Conservation (phyloP, 2,113 vertebrate genomes). For the Mandrillus leucophaeus region DNA sequence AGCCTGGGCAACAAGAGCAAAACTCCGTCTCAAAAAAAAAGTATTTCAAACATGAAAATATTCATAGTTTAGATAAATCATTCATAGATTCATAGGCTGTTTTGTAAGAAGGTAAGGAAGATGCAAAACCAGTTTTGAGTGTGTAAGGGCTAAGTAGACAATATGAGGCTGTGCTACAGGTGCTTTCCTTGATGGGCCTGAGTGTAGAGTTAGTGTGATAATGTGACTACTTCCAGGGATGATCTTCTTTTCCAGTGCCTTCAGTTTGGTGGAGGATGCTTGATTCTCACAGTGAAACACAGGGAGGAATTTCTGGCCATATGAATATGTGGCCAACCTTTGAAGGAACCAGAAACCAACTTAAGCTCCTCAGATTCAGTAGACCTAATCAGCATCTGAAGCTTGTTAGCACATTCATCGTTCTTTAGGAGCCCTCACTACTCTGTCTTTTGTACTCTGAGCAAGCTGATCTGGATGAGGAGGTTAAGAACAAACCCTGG, state of each 20-base stretch:
- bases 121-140: neutral
- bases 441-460: neutral
- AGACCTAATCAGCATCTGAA: constrained; percentile 2
- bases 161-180: neutral
- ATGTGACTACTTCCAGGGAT: neutral
- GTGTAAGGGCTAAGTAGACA: no score
- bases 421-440: neutral
- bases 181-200: neutral
- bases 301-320: constrained; percentile 7
- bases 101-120: neutral
- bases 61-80: neutral
- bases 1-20: no score
- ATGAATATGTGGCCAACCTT: neutral
- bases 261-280: neutral
- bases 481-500: constrained; percentile 17
- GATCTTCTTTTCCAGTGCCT: neutral
- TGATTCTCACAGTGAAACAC: neutral
- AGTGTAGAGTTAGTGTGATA: neutral
- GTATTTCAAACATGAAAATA: neutral
- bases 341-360: constrained; percentile 14
- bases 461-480: neutral
- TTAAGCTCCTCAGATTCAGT: constrained; percentile 4
- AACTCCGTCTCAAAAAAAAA: no score
- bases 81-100: neutral
- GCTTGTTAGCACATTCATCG: constrained; percentile 30